A percentile compares a stretch with the other conserved stretches of the same genome.
Evolutionary conservation across 2,888 invertebrate species (phyloP).

Genomic region (Blomia tropicalis): DNA sequence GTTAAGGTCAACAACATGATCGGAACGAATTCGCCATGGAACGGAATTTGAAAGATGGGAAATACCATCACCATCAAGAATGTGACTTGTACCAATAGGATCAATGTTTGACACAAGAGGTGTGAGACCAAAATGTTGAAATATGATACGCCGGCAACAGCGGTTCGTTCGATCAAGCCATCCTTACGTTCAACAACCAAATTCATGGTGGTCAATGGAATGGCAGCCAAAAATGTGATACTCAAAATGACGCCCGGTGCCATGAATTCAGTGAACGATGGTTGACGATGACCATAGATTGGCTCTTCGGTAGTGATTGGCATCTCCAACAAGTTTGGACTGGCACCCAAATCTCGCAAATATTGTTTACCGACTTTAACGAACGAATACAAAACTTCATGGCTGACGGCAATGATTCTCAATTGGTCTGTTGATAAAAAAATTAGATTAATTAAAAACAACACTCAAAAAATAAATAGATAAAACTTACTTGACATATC

Average conservation of each 20-base stretch:
- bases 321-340: constrained; percentile 55
- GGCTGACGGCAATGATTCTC: constrained; percentile 70
- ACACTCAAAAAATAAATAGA: neutral
- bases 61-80: constrained; percentile 81
- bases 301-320: constrained; percentile 33
- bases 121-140: constrained; percentile 80
- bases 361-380: constrained; percentile 62
- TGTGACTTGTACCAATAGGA: constrained; percentile 72
- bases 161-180: constrained; percentile 73
- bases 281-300: constrained; percentile 35
- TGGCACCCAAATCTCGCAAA: constrained; percentile 54
- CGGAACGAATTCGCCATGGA: constrained; percentile 66
- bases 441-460: constrained; percentile 3
- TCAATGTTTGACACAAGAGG: constrained; percentile 81
- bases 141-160: constrained; percentile 59
- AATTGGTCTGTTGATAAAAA: constrained; percentile 56
- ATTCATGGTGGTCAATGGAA: constrained; percentile 78
- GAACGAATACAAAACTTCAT: constrained; percentile 69
- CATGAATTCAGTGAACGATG: constrained; percentile 87
- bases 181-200: constrained; percentile 78
- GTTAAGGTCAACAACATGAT: constrained; percentile 69
- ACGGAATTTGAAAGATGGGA: constrained; percentile 70
- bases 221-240: constrained; percentile 88
- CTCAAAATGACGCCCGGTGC: constrained; percentile 87
- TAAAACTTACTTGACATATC: constrained; percentile 52